Conservation (phyloP, 2,888 invertebrate genomes). For the Drosophila niveifrons region DNA sequence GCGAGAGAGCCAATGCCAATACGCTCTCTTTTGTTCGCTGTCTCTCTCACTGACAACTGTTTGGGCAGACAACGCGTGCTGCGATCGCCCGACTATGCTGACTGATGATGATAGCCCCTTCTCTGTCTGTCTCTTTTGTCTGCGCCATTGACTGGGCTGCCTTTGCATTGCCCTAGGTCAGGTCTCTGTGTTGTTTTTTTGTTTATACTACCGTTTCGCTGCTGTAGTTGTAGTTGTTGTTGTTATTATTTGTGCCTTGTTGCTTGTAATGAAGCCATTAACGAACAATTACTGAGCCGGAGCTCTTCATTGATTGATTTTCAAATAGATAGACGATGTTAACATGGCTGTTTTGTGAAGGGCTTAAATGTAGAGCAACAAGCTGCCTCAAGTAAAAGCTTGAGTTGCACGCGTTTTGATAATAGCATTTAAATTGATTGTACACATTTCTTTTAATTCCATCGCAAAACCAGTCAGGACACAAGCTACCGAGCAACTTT, state of each 20-base stretch:
- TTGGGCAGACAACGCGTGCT: conserved; percentile 52
- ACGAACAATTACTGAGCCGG: conserved; percentile 58
- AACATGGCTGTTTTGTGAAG: neutral
- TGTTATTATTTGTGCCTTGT: conserved; percentile 24
- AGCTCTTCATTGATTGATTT: conserved; percentile 65
- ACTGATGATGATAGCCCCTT: conserved; percentile 24
- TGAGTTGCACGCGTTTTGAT: neutral
- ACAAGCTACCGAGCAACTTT: neutral
- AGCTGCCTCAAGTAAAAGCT: neutral
- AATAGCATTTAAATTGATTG: neutral
- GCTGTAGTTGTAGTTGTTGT: conserved; percentile 25
- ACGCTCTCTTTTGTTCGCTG: neutral
- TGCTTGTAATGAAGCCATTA: conserved; percentile 75
- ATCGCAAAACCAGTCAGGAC: neutral
- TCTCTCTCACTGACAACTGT: conserved; percentile 9
- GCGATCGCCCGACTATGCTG: conserved; percentile 33
- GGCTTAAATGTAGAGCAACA: neutral
- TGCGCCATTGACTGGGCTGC: conserved; percentile 36
- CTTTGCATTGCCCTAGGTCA: conserved; percentile 76
- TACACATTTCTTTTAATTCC: neutral
- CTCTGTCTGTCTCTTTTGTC: conserved; percentile 1
- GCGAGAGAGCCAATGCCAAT: conserved; percentile 18
- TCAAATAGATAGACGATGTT: conserved; percentile 7
- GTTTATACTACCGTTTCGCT: conserved; percentile 53
- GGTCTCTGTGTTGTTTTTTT: conserved; percentile 52